These are phyloP conservation scores for Allobates femoralis DNA, from an alignment of 2,797 vertebrate species.

Conservation along the genomic window DNA sequence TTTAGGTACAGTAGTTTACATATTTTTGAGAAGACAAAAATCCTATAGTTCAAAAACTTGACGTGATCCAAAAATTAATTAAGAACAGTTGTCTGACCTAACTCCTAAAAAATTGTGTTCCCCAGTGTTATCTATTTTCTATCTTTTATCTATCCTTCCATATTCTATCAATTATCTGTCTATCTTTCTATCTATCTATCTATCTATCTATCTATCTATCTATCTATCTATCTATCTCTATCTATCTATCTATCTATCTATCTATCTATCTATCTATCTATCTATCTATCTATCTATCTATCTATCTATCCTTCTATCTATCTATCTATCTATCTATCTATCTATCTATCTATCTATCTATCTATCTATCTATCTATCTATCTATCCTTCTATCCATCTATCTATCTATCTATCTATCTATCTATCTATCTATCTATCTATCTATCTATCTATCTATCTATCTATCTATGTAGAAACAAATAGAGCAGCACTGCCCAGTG, in stretches of 20 bases:
- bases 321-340: constrained; percentile 4
- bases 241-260: constrained; percentile 24
- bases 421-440: no score
- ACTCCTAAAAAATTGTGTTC: no score
- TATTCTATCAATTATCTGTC: background rate
- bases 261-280: constrained; percentile 23
- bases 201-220: constrained; percentile 1
- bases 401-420: background rate
- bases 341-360: background rate
- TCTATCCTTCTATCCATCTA: background rate
- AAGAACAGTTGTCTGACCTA: no score
- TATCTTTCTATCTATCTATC: background rate
- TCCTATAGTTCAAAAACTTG: no score
- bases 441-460: no score
- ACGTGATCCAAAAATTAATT: no score
- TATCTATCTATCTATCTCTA: constrained; percentile 62
- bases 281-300: constrained; percentile 36
- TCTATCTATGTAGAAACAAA: no score
- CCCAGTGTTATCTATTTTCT: background rate
- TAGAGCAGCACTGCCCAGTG: no score
- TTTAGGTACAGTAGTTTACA: no score
- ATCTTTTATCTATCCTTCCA: background rate
- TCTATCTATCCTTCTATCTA: constrained; percentile 12
- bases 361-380: background rate
- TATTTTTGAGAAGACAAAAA: no score